Evolutionary conservation across 2,888 invertebrate species (phyloP).

Genomic region (Mythimna pallens): DNA sequence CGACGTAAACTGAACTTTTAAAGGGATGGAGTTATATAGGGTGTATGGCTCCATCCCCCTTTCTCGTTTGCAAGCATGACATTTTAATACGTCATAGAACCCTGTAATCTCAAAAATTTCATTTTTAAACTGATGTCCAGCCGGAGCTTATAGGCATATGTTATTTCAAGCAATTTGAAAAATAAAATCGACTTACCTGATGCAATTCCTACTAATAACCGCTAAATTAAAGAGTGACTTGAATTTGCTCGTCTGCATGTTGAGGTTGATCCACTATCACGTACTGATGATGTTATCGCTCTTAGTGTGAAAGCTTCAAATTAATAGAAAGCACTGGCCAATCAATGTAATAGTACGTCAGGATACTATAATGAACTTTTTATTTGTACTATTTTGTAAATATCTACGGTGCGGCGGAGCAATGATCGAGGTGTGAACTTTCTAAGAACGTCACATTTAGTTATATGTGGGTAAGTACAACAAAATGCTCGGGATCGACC

Average conservation of each 20-base stretch:
- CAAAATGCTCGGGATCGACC: background rate
- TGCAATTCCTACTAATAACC: background rate
- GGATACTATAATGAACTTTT: background rate
- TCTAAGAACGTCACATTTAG: background rate
- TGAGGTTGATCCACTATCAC: background rate
- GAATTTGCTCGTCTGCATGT: background rate
- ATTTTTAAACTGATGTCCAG: too few relatives aligned
- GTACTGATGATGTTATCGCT: background rate
- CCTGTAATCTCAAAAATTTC: too few relatives aligned
- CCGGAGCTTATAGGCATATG: too few relatives aligned
- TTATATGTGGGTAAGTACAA: background rate
- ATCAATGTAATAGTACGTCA: background rate
- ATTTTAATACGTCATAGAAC: too few relatives aligned
- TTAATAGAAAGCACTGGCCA: background rate
- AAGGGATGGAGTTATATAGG: too few relatives aligned
- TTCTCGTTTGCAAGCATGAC: too few relatives aligned
- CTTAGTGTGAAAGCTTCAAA: background rate
- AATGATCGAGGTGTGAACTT: background rate
- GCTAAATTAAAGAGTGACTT: background rate
- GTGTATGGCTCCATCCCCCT: too few relatives aligned
- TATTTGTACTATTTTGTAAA: background rate
- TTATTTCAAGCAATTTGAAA: too few relatives aligned
- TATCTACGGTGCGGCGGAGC: background rate
- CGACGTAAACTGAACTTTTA: too few relatives aligned
- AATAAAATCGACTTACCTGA: background rate